Percentiles rank a stretch among this genome's conserved stretches.
Conservation (phyloP, 2,888 invertebrate species). For the Strigamia crassipes region DNA sequence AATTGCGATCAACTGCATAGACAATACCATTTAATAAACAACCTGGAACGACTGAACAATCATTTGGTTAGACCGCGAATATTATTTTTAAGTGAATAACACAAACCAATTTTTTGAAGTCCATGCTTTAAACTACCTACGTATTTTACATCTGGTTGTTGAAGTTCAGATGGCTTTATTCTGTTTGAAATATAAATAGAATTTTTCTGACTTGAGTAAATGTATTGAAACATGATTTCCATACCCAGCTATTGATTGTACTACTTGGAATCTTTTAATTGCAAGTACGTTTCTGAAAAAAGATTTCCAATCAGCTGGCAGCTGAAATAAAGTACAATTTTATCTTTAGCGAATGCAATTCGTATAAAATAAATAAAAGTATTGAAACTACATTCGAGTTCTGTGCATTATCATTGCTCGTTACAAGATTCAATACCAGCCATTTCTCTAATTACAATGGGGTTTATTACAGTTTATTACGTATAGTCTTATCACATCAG, state of each 20-base stretch:
- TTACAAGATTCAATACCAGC: no score
- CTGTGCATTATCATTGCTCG: no score
- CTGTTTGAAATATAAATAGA: not conserved
- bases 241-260: not conserved
- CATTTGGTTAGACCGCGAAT: not conserved
- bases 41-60: not conserved
- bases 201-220: not conserved
- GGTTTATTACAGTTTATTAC: no score
- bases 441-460: no score
- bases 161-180: not conserved
- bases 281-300: not conserved
- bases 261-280: not conserved
- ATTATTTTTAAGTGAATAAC: not conserved
- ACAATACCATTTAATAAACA: not conserved
- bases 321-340: not conserved
- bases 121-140: not conserved
- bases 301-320: constrained; percentile 10
- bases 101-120: constrained; percentile 8
- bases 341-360: not conserved
- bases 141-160: not conserved
- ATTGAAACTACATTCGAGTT: no score
- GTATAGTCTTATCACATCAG: no score
- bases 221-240: not conserved
- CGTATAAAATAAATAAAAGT: no score
- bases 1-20: not conserved